phyloP scores from a whole-genome alignment of 1,140 invertebrate species.

The Caenorhabditis latens region DNA sequence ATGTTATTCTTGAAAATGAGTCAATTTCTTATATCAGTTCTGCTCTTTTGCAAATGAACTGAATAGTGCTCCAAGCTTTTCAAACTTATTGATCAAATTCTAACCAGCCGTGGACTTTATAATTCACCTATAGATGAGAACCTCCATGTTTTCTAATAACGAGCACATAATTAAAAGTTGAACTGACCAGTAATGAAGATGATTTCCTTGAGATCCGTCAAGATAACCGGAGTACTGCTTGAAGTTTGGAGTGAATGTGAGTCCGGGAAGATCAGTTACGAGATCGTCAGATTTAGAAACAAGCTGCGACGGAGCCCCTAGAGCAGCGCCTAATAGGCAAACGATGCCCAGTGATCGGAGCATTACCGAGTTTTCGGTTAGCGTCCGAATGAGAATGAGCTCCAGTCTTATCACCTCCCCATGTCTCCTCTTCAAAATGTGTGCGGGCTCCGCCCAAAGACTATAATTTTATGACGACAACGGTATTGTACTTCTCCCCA shows the following conservation, averaged over 20 bases:
- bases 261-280: constrained; percentile 65
- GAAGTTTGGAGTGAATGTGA: constrained; percentile 68
- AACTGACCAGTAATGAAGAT: constrained; percentile 71
- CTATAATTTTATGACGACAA: constrained; percentile 24
- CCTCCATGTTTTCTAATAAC: too few relatives aligned
- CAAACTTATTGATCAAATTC: too few relatives aligned
- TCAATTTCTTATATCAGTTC: too few relatives aligned
- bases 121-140: too few relatives aligned
- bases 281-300: constrained; percentile 61
- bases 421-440: neutral
- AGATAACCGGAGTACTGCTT: constrained; percentile 72
- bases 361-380: constrained; percentile 35
- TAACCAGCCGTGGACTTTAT: too few relatives aligned
- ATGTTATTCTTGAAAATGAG: too few relatives aligned
- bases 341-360: constrained; percentile 42
- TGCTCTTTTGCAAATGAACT: too few relatives aligned
- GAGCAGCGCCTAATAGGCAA: constrained; percentile 9
- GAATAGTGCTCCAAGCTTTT: too few relatives aligned
- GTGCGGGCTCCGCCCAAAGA: constrained; percentile 13
- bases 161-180: too few relatives aligned
- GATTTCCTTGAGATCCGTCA: constrained; percentile 65
- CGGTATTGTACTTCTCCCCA: neutral
- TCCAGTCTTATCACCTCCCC: constrained; percentile 6
- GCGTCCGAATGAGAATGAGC: constrained; percentile 53
- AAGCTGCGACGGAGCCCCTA: neutral